phyloP scores from a whole-genome alignment of 2,888 invertebrate genomes.

The Rhimphoctona megacephalus region DNA sequence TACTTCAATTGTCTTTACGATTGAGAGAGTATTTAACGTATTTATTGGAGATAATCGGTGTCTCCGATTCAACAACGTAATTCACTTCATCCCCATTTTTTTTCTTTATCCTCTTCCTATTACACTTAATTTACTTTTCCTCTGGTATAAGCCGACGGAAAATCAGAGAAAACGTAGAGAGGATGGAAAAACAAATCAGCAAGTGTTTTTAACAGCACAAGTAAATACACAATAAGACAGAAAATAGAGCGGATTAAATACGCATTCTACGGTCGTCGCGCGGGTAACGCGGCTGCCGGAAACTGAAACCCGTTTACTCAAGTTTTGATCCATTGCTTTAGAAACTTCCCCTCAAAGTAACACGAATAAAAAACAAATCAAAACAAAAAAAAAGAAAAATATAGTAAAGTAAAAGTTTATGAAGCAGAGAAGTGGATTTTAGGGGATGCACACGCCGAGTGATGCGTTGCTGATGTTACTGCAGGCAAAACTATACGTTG shows the following conservation, averaged over 20 bases:
- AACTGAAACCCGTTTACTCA: conserved; percentile 19
- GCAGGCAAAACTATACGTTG: conserved; percentile 12
- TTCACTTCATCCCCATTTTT: neutral
- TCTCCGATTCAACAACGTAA: neutral
- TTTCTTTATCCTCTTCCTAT: neutral
- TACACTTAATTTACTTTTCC: neutral
- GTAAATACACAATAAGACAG: conserved; percentile 4
- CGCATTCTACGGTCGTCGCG: neutral
- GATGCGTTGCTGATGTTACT: conserved; percentile 41
- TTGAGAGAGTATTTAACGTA: conserved; percentile 3
- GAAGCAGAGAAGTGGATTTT: conserved; percentile 16
- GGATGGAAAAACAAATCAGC: neutral
- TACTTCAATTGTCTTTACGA: neutral
- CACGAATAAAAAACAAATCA: conserved; percentile 2
- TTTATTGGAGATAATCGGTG: conserved; percentile 6
- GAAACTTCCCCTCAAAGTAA: conserved; percentile 49
- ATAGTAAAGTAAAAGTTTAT: conserved; percentile 24
- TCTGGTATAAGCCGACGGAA: neutral
- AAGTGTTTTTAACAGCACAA: conserved; percentile 19
- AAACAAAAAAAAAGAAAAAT: conserved; percentile 1
- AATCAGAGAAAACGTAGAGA: neutral
- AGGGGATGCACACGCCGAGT: neutral
- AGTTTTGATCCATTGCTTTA: conserved; percentile 52
- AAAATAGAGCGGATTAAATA: conserved; percentile 16
- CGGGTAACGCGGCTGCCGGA: neutral